phyloP scores from a whole-genome alignment of 2,797 vertebrate genomes.

The Epinephelus coioides region DNA sequence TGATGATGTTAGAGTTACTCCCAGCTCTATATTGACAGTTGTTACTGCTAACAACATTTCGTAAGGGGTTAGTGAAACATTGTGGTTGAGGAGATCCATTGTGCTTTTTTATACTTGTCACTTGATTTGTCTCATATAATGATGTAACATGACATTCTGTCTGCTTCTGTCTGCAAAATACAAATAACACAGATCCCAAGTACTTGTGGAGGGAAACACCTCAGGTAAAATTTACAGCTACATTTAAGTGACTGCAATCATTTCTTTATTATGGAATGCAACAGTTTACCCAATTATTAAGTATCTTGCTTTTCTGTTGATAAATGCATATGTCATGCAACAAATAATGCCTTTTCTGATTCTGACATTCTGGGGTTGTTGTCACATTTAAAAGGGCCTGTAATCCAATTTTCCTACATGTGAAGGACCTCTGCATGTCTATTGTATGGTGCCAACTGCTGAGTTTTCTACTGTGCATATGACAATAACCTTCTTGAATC shows the following conservation, averaged over 20 bases:
- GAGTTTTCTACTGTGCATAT: too few relatives aligned
- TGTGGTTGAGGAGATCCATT: not conserved
- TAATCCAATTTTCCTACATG: not conserved
- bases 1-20: constrained; percentile 1
- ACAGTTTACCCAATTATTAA: not conserved
- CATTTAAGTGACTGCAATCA: not conserved
- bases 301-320: not conserved
- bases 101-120: not conserved
- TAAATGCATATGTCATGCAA: not conserved
- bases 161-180: constrained; percentile 16
- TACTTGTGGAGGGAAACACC: constrained; percentile 36
- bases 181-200: constrained; percentile 36
- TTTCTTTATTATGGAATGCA: not conserved
- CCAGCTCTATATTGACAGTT: not conserved
- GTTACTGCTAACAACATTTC: constrained; percentile 7
- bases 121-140: constrained; percentile 1
- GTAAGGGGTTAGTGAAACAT: not conserved
- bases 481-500: too few relatives aligned
- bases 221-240: constrained; percentile 53
- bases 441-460: too few relatives aligned
- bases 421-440: not conserved
- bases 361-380: not conserved
- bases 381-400: not conserved
- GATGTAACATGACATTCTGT: constrained; percentile 7
- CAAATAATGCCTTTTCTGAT: not conserved